A percentile compares a stretch with the other conserved stretches of the same genome.
These are phyloP conservation scores for Chaenocephalus aceratus DNA, from an alignment of 2,113 vertebrate species.

Conservation along the genomic window DNA sequence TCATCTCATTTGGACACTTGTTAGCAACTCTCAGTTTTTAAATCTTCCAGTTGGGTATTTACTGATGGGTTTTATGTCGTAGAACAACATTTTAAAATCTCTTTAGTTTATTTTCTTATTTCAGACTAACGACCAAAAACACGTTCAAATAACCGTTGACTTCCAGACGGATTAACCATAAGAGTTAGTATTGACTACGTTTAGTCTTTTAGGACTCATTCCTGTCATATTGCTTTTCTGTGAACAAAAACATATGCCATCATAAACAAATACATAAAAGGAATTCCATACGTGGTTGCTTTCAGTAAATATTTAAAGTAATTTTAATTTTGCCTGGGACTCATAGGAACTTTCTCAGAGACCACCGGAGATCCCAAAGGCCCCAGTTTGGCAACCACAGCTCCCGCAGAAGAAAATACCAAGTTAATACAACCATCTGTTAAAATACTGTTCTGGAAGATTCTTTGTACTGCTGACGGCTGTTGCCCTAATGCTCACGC, in stretches of 20 bases:
- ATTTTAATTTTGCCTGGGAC: neutral
- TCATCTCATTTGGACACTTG: too few species aligned
- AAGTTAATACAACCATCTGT: slow-evolving; percentile 75
- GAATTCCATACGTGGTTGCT: neutral
- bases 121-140: too few species aligned
- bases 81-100: too few species aligned
- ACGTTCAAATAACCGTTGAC: too few species aligned
- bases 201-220: too few species aligned
- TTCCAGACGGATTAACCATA: too few species aligned
- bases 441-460: slow-evolving; percentile 65
- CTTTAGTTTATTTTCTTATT: too few species aligned
- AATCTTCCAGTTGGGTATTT: too few species aligned
- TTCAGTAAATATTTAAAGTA: slow-evolving; percentile 4
- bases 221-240: neutral
- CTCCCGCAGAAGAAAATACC: slow-evolving; percentile 54
- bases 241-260: neutral
- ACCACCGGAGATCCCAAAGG: neutral
- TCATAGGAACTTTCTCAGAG: slow-evolving; percentile 9
- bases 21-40: too few species aligned
- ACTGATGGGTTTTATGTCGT: too few species aligned
- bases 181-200: too few species aligned
- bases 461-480: slow-evolving; percentile 48
- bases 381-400: slow-evolving; percentile 16
- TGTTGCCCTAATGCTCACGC: slow-evolving; percentile 56
- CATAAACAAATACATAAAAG: neutral